Evolutionary conservation across 2,113 vertebrate species (phyloP).

Genomic region (Thermophis baileyi): DNA sequence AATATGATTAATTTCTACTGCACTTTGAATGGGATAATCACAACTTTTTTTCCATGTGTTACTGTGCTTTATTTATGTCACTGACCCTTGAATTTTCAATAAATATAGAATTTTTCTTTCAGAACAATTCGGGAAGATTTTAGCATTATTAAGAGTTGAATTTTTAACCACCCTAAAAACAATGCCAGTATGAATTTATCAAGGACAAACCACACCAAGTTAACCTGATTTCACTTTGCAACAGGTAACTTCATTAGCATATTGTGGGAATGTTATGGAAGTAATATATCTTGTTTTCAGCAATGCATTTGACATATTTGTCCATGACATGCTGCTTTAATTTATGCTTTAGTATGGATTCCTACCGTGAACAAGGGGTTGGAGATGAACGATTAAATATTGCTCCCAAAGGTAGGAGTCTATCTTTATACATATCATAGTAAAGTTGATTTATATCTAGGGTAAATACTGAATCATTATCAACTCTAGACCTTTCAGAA

Average conservation of each 20-base stretch:
- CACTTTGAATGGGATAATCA: constrained; percentile 5
- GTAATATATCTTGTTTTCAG: not conserved
- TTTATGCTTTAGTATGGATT: not conserved
- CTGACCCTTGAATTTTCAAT: not conserved
- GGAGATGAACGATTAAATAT: not conserved
- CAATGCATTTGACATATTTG: not conserved
- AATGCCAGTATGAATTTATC: not conserved
- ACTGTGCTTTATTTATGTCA: not conserved
- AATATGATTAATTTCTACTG: constrained; percentile 2
- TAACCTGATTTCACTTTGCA: not conserved
- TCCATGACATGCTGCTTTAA: not conserved
- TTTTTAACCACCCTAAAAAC: not conserved
- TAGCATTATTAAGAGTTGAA: not conserved
- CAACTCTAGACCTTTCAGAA: not conserved
- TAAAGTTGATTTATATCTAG: not conserved
- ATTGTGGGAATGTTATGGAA: not conserved
- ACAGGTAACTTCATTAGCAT: not conserved
- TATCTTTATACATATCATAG: not conserved
- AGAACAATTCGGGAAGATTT: not conserved
- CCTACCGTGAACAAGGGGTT: not conserved
- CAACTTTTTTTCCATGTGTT: not conserved
- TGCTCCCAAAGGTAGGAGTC: not conserved
- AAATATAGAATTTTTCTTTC: not conserved
- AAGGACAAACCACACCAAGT: not conserved
- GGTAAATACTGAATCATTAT: not conserved